Evolutionary conservation across 2,797 vertebrate genomes (phyloP).

Genomic region (Alosa sapidissima): DNA sequence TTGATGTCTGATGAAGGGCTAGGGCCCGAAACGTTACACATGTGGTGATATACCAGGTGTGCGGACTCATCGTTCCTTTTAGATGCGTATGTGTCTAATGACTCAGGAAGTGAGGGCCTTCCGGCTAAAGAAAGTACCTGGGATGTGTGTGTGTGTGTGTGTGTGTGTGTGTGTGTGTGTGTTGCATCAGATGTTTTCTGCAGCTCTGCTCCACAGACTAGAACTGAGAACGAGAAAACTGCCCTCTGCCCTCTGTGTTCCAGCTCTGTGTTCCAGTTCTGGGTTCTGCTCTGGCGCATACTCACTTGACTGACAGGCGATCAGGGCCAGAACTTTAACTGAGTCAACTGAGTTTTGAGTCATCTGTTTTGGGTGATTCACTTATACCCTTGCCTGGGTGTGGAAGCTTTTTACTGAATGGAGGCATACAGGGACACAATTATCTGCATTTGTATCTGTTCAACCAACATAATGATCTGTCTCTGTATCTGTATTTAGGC

Average conservation of each 20-base stretch:
- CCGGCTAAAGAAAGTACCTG: constrained; percentile 56
- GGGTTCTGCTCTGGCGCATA: too few species aligned
- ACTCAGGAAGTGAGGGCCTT: constrained; percentile 55
- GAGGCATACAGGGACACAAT: too few species aligned
- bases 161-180: background rate
- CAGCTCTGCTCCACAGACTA: background rate
- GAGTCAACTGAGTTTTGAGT: background rate
- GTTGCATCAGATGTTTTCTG: background rate
- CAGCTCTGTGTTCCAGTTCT: background rate
- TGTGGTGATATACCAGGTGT: too few species aligned
- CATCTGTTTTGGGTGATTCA: background rate
- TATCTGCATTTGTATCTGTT: too few species aligned
- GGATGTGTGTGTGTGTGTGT: constrained; percentile 27
- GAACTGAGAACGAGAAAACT: too few species aligned
- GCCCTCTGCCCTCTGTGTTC: background rate
- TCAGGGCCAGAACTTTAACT: background rate
- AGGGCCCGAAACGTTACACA: too few species aligned
- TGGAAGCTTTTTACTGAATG: background rate
- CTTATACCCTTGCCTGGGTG: background rate
- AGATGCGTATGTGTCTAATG: constrained; percentile 44
- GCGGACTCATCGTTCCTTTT: too few species aligned
- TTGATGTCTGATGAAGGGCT: too few species aligned
- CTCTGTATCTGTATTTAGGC: too few species aligned
- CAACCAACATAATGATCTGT: too few species aligned
- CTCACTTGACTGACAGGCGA: background rate